Percentiles rank a stretch among this genome's conserved stretches.
Evolutionary conservation across 2,113 vertebrate genomes (phyloP).

Genomic region (Scolopax mira): DNA sequence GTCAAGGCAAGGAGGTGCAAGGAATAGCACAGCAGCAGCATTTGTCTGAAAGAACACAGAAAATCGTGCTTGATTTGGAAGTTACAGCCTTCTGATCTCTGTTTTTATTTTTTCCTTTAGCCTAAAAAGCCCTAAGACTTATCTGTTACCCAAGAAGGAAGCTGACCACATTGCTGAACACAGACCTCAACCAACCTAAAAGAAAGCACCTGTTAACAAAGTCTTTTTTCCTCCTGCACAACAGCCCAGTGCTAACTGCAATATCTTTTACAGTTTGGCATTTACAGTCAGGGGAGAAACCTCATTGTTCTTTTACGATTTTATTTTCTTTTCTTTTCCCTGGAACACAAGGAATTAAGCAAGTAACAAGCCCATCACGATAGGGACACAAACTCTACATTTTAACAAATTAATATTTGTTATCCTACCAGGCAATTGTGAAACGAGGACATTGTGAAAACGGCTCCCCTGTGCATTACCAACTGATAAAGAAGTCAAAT

Average conservation of each 20-base stretch:
- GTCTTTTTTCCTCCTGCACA: background rate
- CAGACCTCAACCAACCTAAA: rapidly evolving
- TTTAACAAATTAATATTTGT: background rate
- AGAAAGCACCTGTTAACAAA: background rate
- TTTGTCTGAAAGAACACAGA: background rate
- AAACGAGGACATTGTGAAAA: background rate
- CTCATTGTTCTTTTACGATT: background rate
- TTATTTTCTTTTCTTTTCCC: background rate
- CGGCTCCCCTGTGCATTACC: background rate
- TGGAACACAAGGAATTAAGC: background rate
- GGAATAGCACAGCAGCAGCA: background rate
- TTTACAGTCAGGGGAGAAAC: background rate
- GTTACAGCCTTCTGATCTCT: background rate
- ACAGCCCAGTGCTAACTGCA: background rate
- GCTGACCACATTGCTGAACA: background rate
- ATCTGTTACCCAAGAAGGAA: background rate
- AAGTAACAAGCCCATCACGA: background rate
- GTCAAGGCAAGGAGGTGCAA: background rate
- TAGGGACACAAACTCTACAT: background rate
- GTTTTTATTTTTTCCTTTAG: background rate
- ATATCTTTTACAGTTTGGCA: background rate
- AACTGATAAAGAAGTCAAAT: background rate
- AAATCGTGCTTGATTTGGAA: background rate
- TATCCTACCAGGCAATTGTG: background rate
- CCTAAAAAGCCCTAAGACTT: background rate